Evolutionary conservation across 2,797 vertebrate genomes (phyloP), one percentile per base, ranked within the genome.

Genomic region (Siniperca scherzeri): DNA sequence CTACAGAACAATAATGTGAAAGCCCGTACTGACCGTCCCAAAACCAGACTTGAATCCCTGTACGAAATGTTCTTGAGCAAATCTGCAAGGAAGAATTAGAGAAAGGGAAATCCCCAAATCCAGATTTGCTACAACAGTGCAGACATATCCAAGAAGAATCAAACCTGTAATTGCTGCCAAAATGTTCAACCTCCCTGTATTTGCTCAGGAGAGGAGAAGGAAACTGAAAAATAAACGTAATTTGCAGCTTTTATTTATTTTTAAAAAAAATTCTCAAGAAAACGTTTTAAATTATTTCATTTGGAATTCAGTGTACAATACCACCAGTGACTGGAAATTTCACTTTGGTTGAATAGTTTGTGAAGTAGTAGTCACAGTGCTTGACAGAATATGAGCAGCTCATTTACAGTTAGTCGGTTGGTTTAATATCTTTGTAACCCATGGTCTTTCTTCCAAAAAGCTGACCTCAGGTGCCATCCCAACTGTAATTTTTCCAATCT

Each of bases 101-200:
- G 7, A 38, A 57, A 80, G 66, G 1, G 4, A 74, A 77, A 73
- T 78, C 62, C 42, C 36, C 25, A 55, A 64, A 76, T 76, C 27
- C 73, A 66, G 59, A 60, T 67, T 57, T 59, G 17, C 19, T 40
- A 14, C 25, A 57, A 25, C 21, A 56, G 1, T 59, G 8, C 36
- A 27, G 22, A 48, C 52, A 13, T 42, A 66, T 66, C 27, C 14
- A 38, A 72, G 67, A 50, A 57, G 38, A 74, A 70, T 52, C 7
- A 27, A 57, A 44, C 42, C 22, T 60, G 36, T 46, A 62, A 68
- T 59, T 61, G 19, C 17, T 70, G 50, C 33, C 3, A 50, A 25
- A 70, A 61, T 61, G 14, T 55, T 77, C 55, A 57, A 7, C 40
- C 6, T 56, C 40, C 11, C 8, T 74, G 16, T 40, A 22, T 69